A percentile compares a stretch with the other conserved stretches of the same genome.
Evolutionary conservation across 2,888 invertebrate genomes (phyloP).

Genomic region (Hydraecia micacea): DNA sequence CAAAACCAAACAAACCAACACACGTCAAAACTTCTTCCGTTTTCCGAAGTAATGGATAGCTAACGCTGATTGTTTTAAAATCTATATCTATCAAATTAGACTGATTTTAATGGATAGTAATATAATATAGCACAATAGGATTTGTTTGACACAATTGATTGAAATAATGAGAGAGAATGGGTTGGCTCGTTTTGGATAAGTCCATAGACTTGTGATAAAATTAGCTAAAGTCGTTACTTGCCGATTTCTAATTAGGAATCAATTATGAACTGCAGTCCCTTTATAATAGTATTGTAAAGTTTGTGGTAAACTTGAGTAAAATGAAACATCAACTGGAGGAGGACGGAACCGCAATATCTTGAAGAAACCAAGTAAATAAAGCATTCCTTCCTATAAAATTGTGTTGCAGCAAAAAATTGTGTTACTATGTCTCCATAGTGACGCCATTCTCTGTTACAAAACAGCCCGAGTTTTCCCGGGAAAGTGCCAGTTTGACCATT

Average conservation of each 20-base stretch:
- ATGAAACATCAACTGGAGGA: background rate
- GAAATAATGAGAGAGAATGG: too few species aligned
- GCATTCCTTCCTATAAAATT: slow-evolving; percentile 3
- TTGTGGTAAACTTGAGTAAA: background rate
- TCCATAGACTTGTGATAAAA: too few species aligned
- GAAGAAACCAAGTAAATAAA: slow-evolving; percentile 17
- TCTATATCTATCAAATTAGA: background rate
- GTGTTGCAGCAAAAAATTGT: slow-evolving; percentile 27
- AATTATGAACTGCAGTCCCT: background rate
- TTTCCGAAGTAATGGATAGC: background rate
- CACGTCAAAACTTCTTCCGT: background rate
- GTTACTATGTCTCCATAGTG: background rate
- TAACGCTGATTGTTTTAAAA: background rate
- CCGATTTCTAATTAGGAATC: background rate
- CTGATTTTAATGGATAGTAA: background rate
- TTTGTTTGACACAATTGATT: background rate
- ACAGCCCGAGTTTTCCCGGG: background rate
- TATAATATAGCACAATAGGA: background rate
- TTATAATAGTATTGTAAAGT: background rate
- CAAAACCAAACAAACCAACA: background rate
- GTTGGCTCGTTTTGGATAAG: too few species aligned
- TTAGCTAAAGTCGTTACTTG: background rate
- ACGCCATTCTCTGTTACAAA: background rate
- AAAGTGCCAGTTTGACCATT: slow-evolving; percentile 4
- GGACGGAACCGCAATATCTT: slow-evolving; percentile 15